Conservation (phyloP, 2,113 vertebrate genomes). For the Aplodontia rufa region DNA sequence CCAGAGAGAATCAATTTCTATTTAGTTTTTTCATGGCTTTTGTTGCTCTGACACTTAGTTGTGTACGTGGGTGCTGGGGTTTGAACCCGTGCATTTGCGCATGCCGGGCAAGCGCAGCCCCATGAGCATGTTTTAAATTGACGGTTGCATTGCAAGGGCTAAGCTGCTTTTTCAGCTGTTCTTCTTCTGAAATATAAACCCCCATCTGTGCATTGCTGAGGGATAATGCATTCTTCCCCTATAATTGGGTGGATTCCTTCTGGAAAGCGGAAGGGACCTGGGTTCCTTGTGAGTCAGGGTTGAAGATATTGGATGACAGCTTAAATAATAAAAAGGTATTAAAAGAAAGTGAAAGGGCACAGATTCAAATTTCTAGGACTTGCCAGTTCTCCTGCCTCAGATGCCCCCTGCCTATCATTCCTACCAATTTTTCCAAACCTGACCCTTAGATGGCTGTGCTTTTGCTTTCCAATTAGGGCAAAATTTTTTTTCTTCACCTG, state of each 20-base stretch:
- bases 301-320: background rate
- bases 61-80: too few relatives aligned
- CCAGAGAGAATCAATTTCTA: too few relatives aligned
- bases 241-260: background rate
- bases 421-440: background rate
- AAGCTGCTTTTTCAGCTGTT: background rate
- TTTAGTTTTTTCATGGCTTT: too few relatives aligned
- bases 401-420: background rate
- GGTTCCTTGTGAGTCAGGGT: background rate
- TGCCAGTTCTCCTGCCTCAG: background rate
- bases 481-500: constrained; percentile 6
- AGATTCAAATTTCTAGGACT: background rate
- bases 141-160: background rate
- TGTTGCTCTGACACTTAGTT: too few relatives aligned
- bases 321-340: background rate
- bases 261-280: background rate
- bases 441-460: background rate
- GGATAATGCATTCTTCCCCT: background rate
- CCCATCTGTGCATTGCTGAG: too few relatives aligned
- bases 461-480: constrained; percentile 3
- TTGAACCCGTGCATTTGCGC: too few relatives aligned
- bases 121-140: too few relatives aligned
- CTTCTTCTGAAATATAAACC: background rate
- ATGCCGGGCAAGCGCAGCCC: too few relatives aligned
- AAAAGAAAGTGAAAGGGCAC: background rate